A percentile compares a stretch with the other conserved stretches of the same genome.
phyloP scores from a whole-genome alignment of 2,888 invertebrate genomes.

The Diaprepes abbreviatus region DNA sequence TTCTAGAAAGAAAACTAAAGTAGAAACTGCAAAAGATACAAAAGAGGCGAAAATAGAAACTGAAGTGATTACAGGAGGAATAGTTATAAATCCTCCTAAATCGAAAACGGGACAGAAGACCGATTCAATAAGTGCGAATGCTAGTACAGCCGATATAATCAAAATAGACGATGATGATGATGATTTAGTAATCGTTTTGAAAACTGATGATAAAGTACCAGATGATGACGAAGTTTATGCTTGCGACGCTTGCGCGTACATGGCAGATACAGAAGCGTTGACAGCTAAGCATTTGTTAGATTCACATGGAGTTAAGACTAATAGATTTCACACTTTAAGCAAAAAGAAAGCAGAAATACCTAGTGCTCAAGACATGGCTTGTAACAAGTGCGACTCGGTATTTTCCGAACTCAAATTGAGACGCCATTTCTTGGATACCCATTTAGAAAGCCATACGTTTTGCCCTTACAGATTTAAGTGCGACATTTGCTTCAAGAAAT shows the following conservation, averaged over 20 bases:
- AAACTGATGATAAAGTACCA: constrained; percentile 52
- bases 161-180: constrained; percentile 41
- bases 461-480: constrained; percentile 59
- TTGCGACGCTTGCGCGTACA: constrained; percentile 52
- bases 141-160: constrained; percentile 7
- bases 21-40: not conserved
- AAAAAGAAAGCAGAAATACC: constrained; percentile 40
- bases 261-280: constrained; percentile 47
- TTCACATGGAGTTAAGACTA: constrained; percentile 44
- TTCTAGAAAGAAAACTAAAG: constrained; percentile 24
- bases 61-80: not conserved
- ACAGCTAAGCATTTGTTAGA: constrained; percentile 48
- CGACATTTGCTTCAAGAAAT: constrained; percentile 56
- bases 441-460: constrained; percentile 57
- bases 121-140: not conserved
- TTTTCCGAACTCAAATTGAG: constrained; percentile 60
- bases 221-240: constrained; percentile 54
- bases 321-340: constrained; percentile 49
- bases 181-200: constrained; percentile 48
- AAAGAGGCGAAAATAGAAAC: not conserved
- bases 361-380: constrained; percentile 52
- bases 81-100: constrained; percentile 13
- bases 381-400: constrained; percentile 59
- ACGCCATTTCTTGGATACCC: constrained; percentile 63
- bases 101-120: not conserved